A percentile compares a stretch with the other conserved stretches of the same genome.
These are phyloP conservation scores for Hyposoter dolosus DNA, from an alignment of 2,888 invertebrate genomes.

Conservation along the genomic window DNA sequence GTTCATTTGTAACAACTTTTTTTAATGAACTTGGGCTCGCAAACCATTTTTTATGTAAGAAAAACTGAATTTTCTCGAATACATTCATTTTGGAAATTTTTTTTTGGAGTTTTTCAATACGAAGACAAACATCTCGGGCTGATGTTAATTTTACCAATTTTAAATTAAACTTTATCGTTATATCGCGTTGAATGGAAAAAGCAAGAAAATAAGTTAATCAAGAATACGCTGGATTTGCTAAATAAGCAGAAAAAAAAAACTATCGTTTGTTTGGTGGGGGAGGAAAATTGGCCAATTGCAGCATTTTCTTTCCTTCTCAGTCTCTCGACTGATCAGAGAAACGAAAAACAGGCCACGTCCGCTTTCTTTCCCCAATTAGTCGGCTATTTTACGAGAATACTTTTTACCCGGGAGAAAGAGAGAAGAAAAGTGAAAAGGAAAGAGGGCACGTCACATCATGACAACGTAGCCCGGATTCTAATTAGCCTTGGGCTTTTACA, in stretches of 20 bases:
- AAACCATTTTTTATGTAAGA: no score
- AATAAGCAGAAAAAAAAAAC: slow-evolving; percentile 9
- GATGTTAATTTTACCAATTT: no score
- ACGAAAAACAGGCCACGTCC: slow-evolving; percentile 56
- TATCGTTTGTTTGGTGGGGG: neutral
- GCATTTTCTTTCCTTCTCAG: slow-evolving; percentile 1
- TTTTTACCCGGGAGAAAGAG: slow-evolving; percentile 39
- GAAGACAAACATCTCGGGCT: no score
- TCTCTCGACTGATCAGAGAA: slow-evolving; percentile 45
- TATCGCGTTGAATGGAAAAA: neutral
- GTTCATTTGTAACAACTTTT: no score
- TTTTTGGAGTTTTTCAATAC: no score
- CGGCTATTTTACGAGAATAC: slow-evolving; percentile 74
- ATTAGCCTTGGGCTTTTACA: slow-evolving; percentile 53
- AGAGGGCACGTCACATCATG: slow-evolving; percentile 40
- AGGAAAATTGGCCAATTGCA: slow-evolving; percentile 23
- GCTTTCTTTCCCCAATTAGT: slow-evolving; percentile 76
- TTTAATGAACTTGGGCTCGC: no score
- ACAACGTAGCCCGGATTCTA: slow-evolving; percentile 50
- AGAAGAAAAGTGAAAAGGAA: neutral
- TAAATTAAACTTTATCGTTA: neutral
- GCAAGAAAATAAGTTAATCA: neutral
- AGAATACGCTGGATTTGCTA: neutral
- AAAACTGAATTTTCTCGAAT: no score
- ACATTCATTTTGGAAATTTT: no score